Conservation (phyloP, 2,888 invertebrate genomes). For the Punctoribates punctum region DNA sequence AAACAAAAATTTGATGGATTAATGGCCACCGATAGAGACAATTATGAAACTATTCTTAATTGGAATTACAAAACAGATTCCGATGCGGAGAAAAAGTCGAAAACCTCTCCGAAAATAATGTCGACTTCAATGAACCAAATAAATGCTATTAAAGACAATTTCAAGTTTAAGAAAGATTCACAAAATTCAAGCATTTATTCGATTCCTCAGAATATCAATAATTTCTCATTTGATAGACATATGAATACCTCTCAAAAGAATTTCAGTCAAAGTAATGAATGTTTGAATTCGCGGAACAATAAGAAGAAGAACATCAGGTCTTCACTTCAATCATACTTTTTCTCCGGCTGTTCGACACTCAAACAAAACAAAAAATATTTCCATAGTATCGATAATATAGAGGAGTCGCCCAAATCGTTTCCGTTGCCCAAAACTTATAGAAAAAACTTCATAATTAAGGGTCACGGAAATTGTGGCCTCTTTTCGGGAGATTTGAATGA, state of each 20-base stretch:
- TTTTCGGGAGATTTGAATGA: slow-evolving; percentile 43
- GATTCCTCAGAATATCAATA: neutral
- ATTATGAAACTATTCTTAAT: slow-evolving; percentile 31
- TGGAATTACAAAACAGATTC: slow-evolving; percentile 37
- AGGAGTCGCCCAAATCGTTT: slow-evolving; percentile 39
- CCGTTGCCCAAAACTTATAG: slow-evolving; percentile 47
- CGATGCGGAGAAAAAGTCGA: neutral
- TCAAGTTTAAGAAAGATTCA: neutral
- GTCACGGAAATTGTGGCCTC: slow-evolving; percentile 48
- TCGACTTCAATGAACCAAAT: slow-evolving; percentile 31
- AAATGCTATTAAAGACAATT: neutral
- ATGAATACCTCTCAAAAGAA: neutral
- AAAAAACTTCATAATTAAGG: slow-evolving; percentile 46
- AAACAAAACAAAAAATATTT: slow-evolving; percentile 20
- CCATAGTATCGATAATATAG: slow-evolving; percentile 26
- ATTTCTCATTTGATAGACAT: neutral
- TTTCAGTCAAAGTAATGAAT: slow-evolving; percentile 29
- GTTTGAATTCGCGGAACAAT: neutral
- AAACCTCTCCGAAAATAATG: neutral
- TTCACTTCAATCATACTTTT: slow-evolving; percentile 41
- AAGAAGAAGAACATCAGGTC: slow-evolving; percentile 4
- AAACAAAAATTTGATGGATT: slow-evolving; percentile 11
- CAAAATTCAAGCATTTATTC: neutral
- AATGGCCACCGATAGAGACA: slow-evolving; percentile 34
- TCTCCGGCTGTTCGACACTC: slow-evolving; percentile 32